These are phyloP conservation scores for Torymus texanus DNA, from an alignment of 2,888 invertebrate species.

Conservation along the genomic window DNA sequence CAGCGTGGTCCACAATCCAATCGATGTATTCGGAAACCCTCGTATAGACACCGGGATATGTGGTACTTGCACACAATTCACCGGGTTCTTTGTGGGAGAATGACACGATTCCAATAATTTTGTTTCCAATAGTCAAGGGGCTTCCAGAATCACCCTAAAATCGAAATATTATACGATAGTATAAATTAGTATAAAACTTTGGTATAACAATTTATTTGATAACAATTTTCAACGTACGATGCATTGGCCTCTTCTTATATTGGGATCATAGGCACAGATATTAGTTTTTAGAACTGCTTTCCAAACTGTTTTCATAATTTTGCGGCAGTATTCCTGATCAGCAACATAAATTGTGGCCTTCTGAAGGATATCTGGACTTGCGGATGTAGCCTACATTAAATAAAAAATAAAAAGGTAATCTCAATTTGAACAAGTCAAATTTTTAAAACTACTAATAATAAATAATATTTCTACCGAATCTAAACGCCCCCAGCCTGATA, in stretches of 20 bases:
- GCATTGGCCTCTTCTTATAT: conserved; percentile 9
- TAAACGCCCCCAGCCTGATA: conserved; percentile 29
- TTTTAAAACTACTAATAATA: too few relatives aligned
- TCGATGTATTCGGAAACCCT: conserved; percentile 27
- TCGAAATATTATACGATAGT: too few relatives aligned
- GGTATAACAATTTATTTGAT: neutral
- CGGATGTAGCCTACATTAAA: too few relatives aligned
- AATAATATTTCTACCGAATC: neutral
- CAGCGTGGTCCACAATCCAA: conserved; percentile 7
- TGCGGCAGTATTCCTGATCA: conserved; percentile 4
- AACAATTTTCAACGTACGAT: neutral
- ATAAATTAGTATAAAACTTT: too few relatives aligned
- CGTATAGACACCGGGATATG: conserved; percentile 29
- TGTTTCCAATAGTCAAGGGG: neutral
- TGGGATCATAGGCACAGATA: conserved; percentile 7
- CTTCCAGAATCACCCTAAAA: conserved; percentile 28
- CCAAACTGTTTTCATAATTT: neutral
- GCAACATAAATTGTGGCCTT: conserved; percentile 8
- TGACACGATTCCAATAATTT: conserved; percentile 26
- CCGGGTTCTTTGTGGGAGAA: conserved; percentile 3
- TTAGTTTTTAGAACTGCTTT: neutral
- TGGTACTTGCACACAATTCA: neutral
- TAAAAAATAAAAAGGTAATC: too few relatives aligned
- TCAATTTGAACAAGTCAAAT: too few relatives aligned
- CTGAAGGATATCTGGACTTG: neutral